Base-by-base conservation (phyloP, 2,797 vertebrate genomes). In the Chromis chromis region DNA sequence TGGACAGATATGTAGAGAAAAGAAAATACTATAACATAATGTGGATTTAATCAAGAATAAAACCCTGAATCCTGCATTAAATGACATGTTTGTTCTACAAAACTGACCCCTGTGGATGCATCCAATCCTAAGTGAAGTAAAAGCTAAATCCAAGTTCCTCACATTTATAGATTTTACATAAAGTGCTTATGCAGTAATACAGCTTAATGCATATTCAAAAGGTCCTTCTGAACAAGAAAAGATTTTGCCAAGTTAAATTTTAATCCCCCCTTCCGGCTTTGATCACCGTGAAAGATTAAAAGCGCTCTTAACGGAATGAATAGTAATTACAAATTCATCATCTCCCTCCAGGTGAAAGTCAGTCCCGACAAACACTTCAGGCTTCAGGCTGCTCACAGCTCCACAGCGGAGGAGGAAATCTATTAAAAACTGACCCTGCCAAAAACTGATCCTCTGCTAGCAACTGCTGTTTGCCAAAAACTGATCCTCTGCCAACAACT, bases 291-390 rank as follows among this genome's bases (percentile, higher is more conserved):
- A 72, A 57, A 61, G 59, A 74, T 74, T 59, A 65, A 61, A 60
- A 42, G 36, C 36, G 17, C 42, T 44, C 28, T 65, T 63, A 71
- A 78, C 36, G 22, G 28, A 49, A 65, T 49, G 50, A 65, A 70
- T 17, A 49, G 65, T 59, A 65, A 78, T 60, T 76, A 66, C 33
- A 78, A 24, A 82, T 83, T 13, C 60, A 73, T 57, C 71, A 31
- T 66, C 61, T 17, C 6, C 64, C 58, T 75, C 53, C 56, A 46
- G 71, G 42, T 77, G 67, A 79, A 50, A 31, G 21, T 65, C 24
- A 70, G 36, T 36, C 28, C 61, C 44, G 48, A 40, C 56, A 74
- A 79, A 71, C 46, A 36, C 33, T 36, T 3, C 55, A 39, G 48
- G 55, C 62, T 78, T 61, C 6, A 59, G 28, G 74, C 79, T 54